Conservation (phyloP, 64 coral and sea anemone genomes). For the Actinia tenebrosa region DNA sequence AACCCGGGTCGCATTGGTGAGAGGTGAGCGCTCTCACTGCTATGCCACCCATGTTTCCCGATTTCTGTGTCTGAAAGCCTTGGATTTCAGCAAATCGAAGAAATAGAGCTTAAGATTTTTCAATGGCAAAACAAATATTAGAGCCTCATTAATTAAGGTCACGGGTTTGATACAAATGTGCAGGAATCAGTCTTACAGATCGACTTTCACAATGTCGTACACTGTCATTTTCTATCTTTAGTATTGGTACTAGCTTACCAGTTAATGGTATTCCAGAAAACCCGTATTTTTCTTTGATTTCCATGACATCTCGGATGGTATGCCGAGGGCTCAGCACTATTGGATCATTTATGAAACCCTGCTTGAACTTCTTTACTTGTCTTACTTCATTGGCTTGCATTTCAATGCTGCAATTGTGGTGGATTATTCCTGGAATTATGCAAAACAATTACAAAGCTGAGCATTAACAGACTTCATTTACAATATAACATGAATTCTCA, state of each 20-base stretch:
- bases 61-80: too few species aligned
- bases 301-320: conserved; percentile 72
- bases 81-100: too few species aligned
- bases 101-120: too few species aligned
- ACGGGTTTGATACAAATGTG: too few species aligned
- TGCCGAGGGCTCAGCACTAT: conserved; percentile 71
- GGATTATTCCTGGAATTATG: conserved; percentile 60
- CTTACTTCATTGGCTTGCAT: conserved; percentile 80
- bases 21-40: too few species aligned
- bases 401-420: conserved; percentile 87
- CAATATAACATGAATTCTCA: too few species aligned
- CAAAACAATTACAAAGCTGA: background rate
- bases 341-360: conserved; percentile 86
- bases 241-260: conserved; percentile 30
- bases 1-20: too few species aligned
- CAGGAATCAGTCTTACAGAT: too few species aligned
- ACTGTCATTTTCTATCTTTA: background rate
- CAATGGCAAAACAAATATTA: too few species aligned
- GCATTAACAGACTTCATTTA: background rate
- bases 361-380: conserved; percentile 79
- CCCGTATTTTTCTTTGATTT: conserved; percentile 74
- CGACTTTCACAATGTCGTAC: too few species aligned
- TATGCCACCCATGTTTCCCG: too few species aligned
- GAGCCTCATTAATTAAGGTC: too few species aligned
- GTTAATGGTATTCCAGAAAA: conserved; percentile 90